Conservation (phyloP, 2,797 vertebrate species). For the Periophthalmus magnuspinnatus region DNA sequence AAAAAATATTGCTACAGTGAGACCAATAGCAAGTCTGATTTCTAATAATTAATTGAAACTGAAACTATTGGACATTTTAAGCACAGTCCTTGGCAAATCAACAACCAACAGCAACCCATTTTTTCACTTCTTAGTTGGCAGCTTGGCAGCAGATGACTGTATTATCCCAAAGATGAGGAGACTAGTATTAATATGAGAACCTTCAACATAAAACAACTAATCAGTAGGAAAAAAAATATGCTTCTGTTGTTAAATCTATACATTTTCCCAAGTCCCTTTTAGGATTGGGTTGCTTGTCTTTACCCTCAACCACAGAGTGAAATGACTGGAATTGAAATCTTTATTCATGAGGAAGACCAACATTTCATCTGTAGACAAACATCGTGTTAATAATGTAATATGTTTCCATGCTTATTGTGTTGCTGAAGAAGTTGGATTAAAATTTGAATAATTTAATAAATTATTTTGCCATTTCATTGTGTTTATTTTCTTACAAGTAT, state of each 20-base stretch:
- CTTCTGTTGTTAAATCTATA: neutral
- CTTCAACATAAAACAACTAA: neutral
- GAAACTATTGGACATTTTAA: neutral
- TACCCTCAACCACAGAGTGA: slow-evolving; percentile 10
- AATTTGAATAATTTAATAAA: slow-evolving; percentile 78
- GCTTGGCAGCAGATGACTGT: slow-evolving; percentile 34
- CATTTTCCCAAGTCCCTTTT: slow-evolving; percentile 7
- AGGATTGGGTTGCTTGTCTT: neutral
- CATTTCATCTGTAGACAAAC: slow-evolving; percentile 37
- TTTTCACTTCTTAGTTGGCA: slow-evolving; percentile 9
- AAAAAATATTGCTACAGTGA: neutral
- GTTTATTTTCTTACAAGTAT: neutral
- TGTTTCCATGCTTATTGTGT: slow-evolving; percentile 52
- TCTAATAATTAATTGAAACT: slow-evolving; percentile 10
- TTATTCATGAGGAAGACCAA: slow-evolving; percentile 27
- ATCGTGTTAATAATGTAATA: slow-evolving; percentile 62
- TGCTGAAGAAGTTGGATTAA: slow-evolving; percentile 69
- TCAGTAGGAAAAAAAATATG: neutral
- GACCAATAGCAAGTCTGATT: neutral
- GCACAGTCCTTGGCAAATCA: neutral
- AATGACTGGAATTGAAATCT: neutral
- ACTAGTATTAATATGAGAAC: neutral
- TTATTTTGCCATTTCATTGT: slow-evolving; percentile 31
- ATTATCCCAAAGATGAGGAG: slow-evolving; percentile 40
- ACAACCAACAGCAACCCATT: neutral